Percentiles rank a stretch among this genome's conserved stretches.
Conservation (phyloP, 2,888 invertebrate species). For the Synergus japonicus region DNA sequence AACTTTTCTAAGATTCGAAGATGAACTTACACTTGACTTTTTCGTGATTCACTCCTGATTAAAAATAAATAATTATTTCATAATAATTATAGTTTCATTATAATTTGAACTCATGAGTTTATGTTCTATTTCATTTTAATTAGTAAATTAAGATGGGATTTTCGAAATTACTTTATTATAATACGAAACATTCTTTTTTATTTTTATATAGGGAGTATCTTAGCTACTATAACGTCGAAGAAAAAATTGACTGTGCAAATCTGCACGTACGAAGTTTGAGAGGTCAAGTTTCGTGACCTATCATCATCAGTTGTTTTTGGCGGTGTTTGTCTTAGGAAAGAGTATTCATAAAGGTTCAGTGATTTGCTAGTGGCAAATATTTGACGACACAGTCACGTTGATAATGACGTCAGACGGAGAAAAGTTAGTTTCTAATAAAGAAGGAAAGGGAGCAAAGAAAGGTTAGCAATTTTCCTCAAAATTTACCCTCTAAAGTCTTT, state of each 20-base stretch:
- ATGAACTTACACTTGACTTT: not conserved
- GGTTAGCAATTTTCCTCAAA: not conserved
- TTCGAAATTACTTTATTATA: too few species aligned
- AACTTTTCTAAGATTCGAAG: not conserved
- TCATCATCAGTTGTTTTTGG: not conserved
- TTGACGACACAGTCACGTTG: not conserved
- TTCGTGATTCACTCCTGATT: not conserved
- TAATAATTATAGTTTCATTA: not conserved
- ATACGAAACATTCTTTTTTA: too few species aligned
- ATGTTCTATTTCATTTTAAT: too few species aligned
- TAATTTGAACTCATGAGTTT: too few species aligned
- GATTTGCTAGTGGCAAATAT: not conserved
- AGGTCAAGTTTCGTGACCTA: not conserved
- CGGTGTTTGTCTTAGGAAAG: not conserved
- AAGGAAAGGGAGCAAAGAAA: not conserved
- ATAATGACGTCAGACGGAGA: slow-evolving; percentile 12
- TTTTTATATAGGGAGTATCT: not conserved
- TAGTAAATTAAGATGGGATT: too few species aligned
- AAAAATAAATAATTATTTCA: not conserved
- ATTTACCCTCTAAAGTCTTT: not conserved
- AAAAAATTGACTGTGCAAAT: not conserved
- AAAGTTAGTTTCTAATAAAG: not conserved
- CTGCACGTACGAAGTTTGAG: not conserved
- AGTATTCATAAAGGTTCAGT: not conserved
- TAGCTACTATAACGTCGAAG: not conserved